Conservation (phyloP, 2,888 invertebrate species). For the Pandemis heparana region DNA sequence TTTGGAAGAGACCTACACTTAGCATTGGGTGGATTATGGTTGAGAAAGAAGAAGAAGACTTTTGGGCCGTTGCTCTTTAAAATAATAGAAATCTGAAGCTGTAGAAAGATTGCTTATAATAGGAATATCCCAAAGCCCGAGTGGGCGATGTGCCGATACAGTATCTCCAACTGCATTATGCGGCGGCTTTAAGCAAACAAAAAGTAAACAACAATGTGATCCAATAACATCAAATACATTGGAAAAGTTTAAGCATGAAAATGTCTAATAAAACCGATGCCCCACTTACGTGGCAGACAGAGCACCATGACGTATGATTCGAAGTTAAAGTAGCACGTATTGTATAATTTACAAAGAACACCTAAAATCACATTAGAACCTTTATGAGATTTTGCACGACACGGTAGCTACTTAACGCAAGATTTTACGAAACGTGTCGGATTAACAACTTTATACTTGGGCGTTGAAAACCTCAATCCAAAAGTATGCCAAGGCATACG, state of each 20-base stretch:
- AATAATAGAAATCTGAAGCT: background rate
- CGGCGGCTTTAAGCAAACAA: background rate
- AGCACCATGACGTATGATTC: background rate
- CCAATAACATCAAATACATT: background rate
- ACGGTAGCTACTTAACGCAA: background rate
- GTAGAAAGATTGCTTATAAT: background rate
- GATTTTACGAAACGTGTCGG: slow-evolving; percentile 4
- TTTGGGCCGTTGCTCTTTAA: too few species aligned
- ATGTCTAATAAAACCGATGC: background rate
- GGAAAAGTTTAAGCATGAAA: background rate
- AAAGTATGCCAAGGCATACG: background rate
- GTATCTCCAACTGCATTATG: background rate
- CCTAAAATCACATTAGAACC: background rate
- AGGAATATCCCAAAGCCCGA: background rate
- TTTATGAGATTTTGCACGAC: background rate
- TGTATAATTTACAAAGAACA: slow-evolving; percentile 2
- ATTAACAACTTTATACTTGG: slow-evolving; percentile 5
- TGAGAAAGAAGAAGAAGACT: too few species aligned
- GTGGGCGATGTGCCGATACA: background rate
- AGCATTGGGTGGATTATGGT: too few species aligned
- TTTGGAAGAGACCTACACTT: too few species aligned
- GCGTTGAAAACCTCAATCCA: slow-evolving; percentile 1
- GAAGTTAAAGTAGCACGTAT: background rate
- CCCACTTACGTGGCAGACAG: background rate
- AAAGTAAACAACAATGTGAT: background rate